Evolutionary conservation across 2,888 invertebrate species (phyloP), one percentile per base, ranked within the genome.

Genomic region (Cosmopolites sordidus): DNA sequence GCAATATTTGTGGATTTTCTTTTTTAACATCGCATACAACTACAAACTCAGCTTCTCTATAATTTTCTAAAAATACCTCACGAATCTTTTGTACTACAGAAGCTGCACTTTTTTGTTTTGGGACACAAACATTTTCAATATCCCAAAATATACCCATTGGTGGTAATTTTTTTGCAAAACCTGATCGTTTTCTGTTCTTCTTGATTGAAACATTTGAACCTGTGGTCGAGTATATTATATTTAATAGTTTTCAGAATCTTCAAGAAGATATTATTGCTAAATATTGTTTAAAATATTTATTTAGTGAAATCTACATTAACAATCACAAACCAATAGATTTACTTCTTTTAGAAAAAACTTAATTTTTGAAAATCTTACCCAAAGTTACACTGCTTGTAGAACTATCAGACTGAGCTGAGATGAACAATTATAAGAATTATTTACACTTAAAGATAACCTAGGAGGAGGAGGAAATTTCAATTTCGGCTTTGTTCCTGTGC

Each of bases 1-100:
- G 84, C 61, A 92, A 82, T 62, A 90, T 79, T 66, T 81, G 79
- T 58, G 83, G 78, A 63, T 80, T 82, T 73, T 92, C 91, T 71
- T 90, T 92, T 62, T 84, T 81, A 42, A 89, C 89, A 76, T 93
- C 92, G 77, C 93, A 92, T 17, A 91, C 93, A 64, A 91, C 91
- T 53, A 92, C 80, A 77, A 93, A 93, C 70, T 92, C 92, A 14
- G 86, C 89, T 74, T 93, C 92, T 62, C 86, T 77, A 66, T 87
- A 83, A 27, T 86, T 84, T 54, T 74, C 75, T 66, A 89, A 83
- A 75, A 92, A 91, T 68, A 81, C 81, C 64, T 86, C 81, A 64
- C 93, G 77, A 59, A 93, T 86, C 48, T 83, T 80, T 67, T 84
- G 80, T 17, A 89, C 89, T 45, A 91, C 83, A 62, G 83, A 83